A percentile compares a stretch with the other conserved stretches of the same genome.
These are phyloP conservation scores for Habropoda laboriosa DNA, from an alignment of 1,140 invertebrate species.

Conservation along the genomic window DNA sequence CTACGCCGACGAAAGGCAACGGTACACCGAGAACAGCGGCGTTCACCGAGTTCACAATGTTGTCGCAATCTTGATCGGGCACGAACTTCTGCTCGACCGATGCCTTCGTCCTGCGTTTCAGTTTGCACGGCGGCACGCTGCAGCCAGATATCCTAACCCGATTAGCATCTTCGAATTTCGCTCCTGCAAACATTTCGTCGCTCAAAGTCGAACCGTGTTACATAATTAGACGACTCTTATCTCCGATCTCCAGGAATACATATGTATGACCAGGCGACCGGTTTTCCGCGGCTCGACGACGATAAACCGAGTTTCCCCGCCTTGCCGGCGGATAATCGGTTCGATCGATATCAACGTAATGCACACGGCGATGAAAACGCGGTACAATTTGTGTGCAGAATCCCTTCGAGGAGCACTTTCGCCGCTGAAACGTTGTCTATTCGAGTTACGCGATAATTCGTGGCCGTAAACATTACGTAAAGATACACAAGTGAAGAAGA, in stretches of 20 bases:
- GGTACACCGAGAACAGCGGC: slow-evolving; percentile 84
- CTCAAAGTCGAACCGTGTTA: background rate
- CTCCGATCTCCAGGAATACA: background rate
- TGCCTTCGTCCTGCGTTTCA: slow-evolving; percentile 84
- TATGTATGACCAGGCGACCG: background rate
- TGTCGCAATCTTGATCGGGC: slow-evolving; percentile 81
- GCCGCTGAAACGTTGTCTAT: too few species aligned
- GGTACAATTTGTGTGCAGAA: too few species aligned
- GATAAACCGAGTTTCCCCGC: background rate
- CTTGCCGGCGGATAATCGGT: background rate
- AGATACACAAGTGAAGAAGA: background rate
- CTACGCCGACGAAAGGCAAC: slow-evolving; percentile 89
- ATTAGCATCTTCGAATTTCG: slow-evolving; percentile 55
- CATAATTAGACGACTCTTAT: background rate
- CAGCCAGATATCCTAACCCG: slow-evolving; percentile 84
- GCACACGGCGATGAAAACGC: background rate
- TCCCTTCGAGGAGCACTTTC: too few species aligned
- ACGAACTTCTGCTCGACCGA: slow-evolving; percentile 83
- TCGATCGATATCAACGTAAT: background rate
- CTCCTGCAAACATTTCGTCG: background rate
- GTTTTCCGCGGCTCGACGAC: background rate
- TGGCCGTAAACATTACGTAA: too few species aligned
- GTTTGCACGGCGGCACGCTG: slow-evolving; percentile 84
- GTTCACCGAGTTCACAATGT: slow-evolving; percentile 82
- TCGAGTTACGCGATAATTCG: too few species aligned